These are phyloP conservation scores for Oscarella lobularis DNA, from an alignment of 37 sponge, comb jelly and placozoan genomes.

Conservation along the genomic window DNA sequence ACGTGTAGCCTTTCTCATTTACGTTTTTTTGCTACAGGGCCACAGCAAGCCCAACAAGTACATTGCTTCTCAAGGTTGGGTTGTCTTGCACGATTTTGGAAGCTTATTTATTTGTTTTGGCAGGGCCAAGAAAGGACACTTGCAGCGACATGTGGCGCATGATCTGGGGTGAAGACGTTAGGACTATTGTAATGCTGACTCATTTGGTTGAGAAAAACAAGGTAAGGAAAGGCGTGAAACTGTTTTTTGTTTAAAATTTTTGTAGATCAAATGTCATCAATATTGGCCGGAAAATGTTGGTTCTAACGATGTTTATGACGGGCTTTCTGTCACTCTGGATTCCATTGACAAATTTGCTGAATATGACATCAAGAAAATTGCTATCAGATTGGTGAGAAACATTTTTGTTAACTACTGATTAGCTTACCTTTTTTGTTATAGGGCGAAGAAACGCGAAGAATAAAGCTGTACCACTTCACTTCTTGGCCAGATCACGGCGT, in stretches of 20 bases:
- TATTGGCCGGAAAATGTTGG: constrained; percentile 75
- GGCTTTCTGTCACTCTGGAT: constrained; percentile 19
- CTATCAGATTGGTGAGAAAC: constrained; percentile 37
- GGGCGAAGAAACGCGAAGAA: constrained; percentile 33
- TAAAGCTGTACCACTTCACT: constrained; percentile 78
- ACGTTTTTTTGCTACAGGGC: background rate
- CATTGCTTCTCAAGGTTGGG: constrained; percentile 81
- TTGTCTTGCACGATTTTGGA: too few relatives aligned
- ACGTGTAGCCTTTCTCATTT: background rate
- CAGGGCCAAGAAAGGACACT: constrained; percentile 43
- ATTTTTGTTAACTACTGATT: background rate
- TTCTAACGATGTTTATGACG: background rate
- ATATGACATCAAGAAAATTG: constrained; percentile 43
- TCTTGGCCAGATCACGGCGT: constrained; percentile 82
- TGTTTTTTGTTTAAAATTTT: too few relatives aligned
- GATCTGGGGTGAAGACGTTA: constrained; percentile 48
- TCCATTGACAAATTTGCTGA: constrained; percentile 43
- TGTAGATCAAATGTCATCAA: constrained; percentile 67
- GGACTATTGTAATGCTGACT: constrained; percentile 68
- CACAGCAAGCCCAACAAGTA: constrained; percentile 19
- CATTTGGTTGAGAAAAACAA: constrained; percentile 40
- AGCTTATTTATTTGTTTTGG: too few relatives aligned
- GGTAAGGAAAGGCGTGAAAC: too few relatives aligned
- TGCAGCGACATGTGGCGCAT: constrained; percentile 64
- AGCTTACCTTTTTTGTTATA: background rate